Evolutionary conservation across 1,140 invertebrate genomes (phyloP).

Genomic region (Orius laevigatus): DNA sequence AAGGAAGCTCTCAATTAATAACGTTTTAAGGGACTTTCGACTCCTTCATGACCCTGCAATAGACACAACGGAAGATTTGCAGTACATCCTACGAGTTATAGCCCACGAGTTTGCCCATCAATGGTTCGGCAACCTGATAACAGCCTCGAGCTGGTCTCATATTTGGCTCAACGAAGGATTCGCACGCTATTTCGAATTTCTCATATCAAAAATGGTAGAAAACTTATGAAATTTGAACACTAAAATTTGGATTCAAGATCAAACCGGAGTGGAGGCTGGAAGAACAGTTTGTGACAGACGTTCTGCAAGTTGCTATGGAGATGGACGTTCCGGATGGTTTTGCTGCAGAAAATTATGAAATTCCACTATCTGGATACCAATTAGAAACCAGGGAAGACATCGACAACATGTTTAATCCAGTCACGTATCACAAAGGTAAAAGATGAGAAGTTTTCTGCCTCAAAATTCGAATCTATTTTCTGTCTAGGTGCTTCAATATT

Average conservation of each 20-base stretch:
- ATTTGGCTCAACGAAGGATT: conserved; percentile 27
- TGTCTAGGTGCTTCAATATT: conserved; percentile 39
- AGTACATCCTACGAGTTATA: conserved; percentile 4
- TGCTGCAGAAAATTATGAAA: no score
- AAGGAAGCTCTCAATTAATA: background rate
- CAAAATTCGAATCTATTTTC: conserved; percentile 14
- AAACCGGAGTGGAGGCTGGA: conserved; percentile 31
- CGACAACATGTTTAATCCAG: conserved; percentile 35
- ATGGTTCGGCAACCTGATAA: conserved; percentile 29
- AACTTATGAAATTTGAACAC: conserved; percentile 31
- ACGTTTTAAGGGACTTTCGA: background rate
- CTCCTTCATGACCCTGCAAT: background rate
- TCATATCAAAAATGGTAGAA: conserved; percentile 37
- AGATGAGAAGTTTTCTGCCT: no score
- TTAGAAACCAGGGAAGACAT: conserved; percentile 30
- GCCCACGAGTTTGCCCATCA: conserved; percentile 17
- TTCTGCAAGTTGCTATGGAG: conserved; percentile 49
- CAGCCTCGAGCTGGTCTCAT: conserved; percentile 33
- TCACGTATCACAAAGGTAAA: conserved; percentile 43
- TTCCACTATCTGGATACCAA: conserved; percentile 34
- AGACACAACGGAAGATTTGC: background rate
- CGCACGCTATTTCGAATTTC: conserved; percentile 35
- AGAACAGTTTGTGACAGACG: conserved; percentile 32
- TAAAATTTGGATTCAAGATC: conserved; percentile 20
- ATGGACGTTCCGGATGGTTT: conserved; percentile 61